Evolutionary conservation across 2,888 invertebrate species (phyloP).

Genomic region (Cecidostiba fungosa): DNA sequence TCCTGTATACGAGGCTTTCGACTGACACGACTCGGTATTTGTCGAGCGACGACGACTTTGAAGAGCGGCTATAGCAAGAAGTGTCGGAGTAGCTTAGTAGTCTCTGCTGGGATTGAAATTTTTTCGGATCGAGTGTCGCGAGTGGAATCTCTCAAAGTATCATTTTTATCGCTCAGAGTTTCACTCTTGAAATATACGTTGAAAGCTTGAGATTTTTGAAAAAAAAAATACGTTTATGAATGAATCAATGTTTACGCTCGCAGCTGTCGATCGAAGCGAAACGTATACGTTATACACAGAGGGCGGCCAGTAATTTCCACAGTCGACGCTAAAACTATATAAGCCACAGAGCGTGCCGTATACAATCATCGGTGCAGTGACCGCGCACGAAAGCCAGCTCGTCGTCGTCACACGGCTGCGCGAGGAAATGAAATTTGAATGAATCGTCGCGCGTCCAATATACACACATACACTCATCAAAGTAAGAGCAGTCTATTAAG

Average conservation of each 20-base stretch:
- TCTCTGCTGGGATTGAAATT: not conserved
- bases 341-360: not conserved
- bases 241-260: not conserved
- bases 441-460: constrained; percentile 21
- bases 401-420: not conserved
- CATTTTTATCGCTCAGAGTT: not conserved
- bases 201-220: not conserved
- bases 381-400: constrained; percentile 6
- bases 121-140: not conserved
- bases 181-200: not conserved
- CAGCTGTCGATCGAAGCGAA: not conserved
- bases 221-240: not conserved
- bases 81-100: not conserved
- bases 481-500: constrained; percentile 16
- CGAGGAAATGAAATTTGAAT: constrained; percentile 52
- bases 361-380: constrained; percentile 33
- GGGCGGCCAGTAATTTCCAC: not conserved
- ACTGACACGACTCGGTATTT: not conserved
- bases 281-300: not conserved
- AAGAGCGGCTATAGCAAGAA: not conserved
- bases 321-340: constrained; percentile 20
- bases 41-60: not conserved
- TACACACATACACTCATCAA: not conserved
- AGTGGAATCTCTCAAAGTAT: not conserved
- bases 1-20: not conserved